Base-by-base conservation (phyloP, 2,888 invertebrate genomes). In the Teleogryllus oceanicus region DNA sequence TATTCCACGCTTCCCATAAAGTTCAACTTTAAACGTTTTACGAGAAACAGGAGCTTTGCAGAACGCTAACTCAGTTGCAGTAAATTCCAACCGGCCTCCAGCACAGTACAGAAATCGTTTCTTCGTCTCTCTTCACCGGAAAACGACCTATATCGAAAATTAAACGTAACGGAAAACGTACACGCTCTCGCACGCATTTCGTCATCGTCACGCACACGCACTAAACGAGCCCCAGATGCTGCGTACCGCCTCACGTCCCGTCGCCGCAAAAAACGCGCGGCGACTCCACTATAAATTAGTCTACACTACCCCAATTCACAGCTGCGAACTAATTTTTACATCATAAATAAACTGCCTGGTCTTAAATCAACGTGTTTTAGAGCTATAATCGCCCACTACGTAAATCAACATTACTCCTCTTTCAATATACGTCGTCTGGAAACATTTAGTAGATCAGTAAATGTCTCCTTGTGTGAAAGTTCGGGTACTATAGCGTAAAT, bases 261-360 rank as follows among this genome's bases (percentile, higher is more conserved):
- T 37, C 37, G 62, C 62, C 13, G 62, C 13, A 62, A 62, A 62
- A 62, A 62, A 62, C 62, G 62, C n/a, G 16, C 13, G 16, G 62
- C 62, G 16, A 13, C 62, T 13, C 62, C 62, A 18, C 62, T 62
- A 62, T 62, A 62, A 62, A 62, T 62, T 62, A 62, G 62, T 62
- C 62, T 62, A 62, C 62, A 62, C 62, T 62, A 62, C 62, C n/a
- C 62, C 62, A n/a, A 62, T 62, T 62, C 62, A 62, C 62, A 62
- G 62, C 62, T 62, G 62, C 62, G 62, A 62, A 62, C 62, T 62
- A 62, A 62, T 62, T 62, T 62, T 62, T 62, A 62, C 62, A 62
- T 62, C 62, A 62, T 62, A 62, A 62, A 62, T 62, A 62, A 62
- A 62, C 62, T 13, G 13, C 62, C n/a, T n/a, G 13, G 16, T 62